Base-by-base conservation (phyloP, 2,797 vertebrate species). In the Sebastes vulpes region DNA sequence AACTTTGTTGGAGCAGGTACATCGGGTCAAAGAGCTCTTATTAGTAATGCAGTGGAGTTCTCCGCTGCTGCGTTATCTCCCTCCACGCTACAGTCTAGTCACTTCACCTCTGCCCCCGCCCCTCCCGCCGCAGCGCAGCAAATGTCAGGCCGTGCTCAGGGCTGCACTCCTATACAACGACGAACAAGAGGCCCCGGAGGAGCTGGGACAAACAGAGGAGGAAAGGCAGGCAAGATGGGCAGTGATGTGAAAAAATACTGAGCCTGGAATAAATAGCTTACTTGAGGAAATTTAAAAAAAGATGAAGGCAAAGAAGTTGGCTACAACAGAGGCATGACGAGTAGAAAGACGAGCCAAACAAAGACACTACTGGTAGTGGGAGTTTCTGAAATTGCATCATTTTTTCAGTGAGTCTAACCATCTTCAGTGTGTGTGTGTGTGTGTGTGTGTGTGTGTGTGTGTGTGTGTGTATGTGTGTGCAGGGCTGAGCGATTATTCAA, bases 111-210 rank as follows among this genome's bases (percentile, higher is more conserved):
- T 21, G 54, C 57, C 2, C 2, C 57, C 9, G 5, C 25, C 54
- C 25, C 14, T 57, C 57, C 11, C 14, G 1, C 14, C n/a, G 8
- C 76, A 32, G 59, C 20, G 3, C 77, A 23, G 53, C 58, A 87
- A 89, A 92, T 92, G 90, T 87, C 90, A 91, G 79, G 78, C 68
- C 58, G 60, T 1, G 56, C 87, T 87, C 3, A 1, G 25, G 79
- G 77, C 84, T 28, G 72, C 60, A 3, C 69, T 57, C 18, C 18
- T 2, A 2, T 12, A 82, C 63, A 59, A 21, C 14, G 2, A 50
- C 3, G 29, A 67, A 65, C 73, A 65, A 16, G 46, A 71, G 29
- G 63, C 66, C 79, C 32, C 2, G 3, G 21, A 73, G 79, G 84
- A 84, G 56, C 20, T 0, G 26, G 42, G 42, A 77, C 64, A 74